Percentiles rank a stretch among this genome's conserved stretches.
Conservation (phyloP, 53 echinoderm and acorn worm genomes). For the Mesocentrotus franciscanus region DNA sequence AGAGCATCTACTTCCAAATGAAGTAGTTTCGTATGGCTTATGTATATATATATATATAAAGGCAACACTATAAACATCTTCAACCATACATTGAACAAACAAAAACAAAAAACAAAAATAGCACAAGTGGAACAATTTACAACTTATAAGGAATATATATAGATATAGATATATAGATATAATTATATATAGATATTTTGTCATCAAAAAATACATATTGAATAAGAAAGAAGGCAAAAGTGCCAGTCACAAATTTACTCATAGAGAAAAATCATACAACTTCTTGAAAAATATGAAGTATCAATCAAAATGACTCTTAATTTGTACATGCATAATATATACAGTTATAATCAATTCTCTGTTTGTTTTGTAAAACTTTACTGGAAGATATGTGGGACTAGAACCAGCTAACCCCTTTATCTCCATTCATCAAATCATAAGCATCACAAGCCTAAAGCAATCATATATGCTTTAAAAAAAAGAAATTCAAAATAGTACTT, state of each 20-base stretch:
- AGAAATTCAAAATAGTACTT: slow-evolving; percentile 60
- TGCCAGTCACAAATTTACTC: slow-evolving; percentile 65
- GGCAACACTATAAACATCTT: slow-evolving; percentile 15
- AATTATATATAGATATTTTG: slow-evolving; percentile 67
- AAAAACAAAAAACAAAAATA: slow-evolving; percentile 4
- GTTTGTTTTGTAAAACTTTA: not conserved
- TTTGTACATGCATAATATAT: slow-evolving; percentile 66
- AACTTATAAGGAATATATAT: slow-evolving; percentile 48
- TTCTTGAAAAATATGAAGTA: slow-evolving; percentile 67
- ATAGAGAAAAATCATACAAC: slow-evolving; percentile 64
- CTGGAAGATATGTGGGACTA: slow-evolving; percentile 35
- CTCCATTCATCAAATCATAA: slow-evolving; percentile 48
- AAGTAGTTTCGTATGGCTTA: not conserved
- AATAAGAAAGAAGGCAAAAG: slow-evolving; percentile 65
- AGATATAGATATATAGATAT: slow-evolving; percentile 51
- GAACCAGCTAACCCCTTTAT: slow-evolving; percentile 59
- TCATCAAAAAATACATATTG: slow-evolving; percentile 61
- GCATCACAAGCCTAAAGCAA: slow-evolving; percentile 8
- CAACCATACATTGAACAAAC: not conserved
- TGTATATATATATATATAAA: slow-evolving; percentile 8
- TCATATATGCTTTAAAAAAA: not conserved
- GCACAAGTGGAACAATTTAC: slow-evolving; percentile 9
- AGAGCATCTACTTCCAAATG: not conserved
- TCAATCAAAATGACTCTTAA: slow-evolving; percentile 60
- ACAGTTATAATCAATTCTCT: slow-evolving; percentile 40